A percentile compares a stretch with the other conserved stretches of the same genome.
Conservation (phyloP, 53 echinoderm and acorn worm species). For the Hippasteria phrygiana region DNA sequence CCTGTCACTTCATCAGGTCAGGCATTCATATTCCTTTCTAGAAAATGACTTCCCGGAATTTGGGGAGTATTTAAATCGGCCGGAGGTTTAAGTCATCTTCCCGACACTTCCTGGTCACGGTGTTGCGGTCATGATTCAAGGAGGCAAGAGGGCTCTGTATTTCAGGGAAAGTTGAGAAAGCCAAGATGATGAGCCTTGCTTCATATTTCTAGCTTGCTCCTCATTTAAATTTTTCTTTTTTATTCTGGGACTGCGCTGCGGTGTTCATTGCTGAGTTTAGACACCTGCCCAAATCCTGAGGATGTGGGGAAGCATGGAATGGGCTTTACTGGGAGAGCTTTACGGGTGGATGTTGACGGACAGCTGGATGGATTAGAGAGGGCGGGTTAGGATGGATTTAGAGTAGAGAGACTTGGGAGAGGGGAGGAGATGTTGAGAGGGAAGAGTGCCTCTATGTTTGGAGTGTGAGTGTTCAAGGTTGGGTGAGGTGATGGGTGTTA, state of each 20-base stretch:
- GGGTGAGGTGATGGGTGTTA: too few species aligned
- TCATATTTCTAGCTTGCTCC: background rate
- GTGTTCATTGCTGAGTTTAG: background rate
- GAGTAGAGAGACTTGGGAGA: too few species aligned
- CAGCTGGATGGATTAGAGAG: too few species aligned
- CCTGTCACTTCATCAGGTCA: background rate
- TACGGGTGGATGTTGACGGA: background rate
- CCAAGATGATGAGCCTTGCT: background rate
- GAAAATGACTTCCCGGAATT: too few species aligned
- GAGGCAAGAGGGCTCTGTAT: background rate
- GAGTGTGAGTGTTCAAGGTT: too few species aligned
- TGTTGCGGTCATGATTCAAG: background rate
- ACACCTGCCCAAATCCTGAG: conserved; percentile 4
- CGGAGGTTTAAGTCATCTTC: conserved; percentile 11
- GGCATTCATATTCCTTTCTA: too few species aligned
- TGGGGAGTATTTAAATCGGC: background rate
- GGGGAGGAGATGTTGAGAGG: too few species aligned
- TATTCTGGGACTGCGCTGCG: background rate
- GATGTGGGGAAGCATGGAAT: background rate
- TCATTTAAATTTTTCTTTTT: background rate
- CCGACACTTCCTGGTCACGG: conserved; percentile 21
- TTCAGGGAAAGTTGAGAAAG: background rate
- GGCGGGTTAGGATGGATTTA: background rate
- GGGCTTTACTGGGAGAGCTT: background rate
- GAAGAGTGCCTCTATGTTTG: too few species aligned